Conservation (phyloP, 2,888 invertebrate species). For the Amaurobius ferox region DNA sequence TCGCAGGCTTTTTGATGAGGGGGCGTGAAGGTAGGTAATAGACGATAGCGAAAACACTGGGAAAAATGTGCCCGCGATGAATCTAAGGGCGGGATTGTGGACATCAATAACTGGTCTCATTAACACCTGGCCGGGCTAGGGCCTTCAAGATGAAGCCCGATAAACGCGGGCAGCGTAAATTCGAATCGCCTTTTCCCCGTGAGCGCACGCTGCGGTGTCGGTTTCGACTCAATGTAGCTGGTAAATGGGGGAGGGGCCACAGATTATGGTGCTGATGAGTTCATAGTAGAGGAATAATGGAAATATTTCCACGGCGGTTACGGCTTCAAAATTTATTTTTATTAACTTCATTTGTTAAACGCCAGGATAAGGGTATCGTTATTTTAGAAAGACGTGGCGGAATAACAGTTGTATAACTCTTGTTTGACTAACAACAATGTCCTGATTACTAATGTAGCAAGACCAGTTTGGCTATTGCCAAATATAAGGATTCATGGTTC, state of each 20-base stretch:
- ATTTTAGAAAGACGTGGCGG: too few species aligned
- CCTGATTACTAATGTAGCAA: too few species aligned
- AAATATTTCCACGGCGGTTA: not conserved
- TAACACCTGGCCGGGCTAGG: constrained; percentile 58
- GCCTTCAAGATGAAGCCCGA: not conserved
- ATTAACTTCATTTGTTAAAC: not conserved
- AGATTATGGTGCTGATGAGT: constrained; percentile 61
- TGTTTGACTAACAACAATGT: too few species aligned
- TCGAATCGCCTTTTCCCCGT: constrained; percentile 1
- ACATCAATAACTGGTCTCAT: constrained; percentile 69
- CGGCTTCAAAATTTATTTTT: not conserved
- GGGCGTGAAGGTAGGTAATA: constrained; percentile 43
- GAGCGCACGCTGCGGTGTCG: constrained; percentile 33
- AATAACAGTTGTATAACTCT: too few species aligned
- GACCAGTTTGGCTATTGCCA: too few species aligned
- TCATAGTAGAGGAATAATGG: constrained; percentile 32
- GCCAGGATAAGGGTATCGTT: not conserved
- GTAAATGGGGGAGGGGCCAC: constrained; percentile 58
- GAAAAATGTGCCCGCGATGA: constrained; percentile 47
- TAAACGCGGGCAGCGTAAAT: not conserved
- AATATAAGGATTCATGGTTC: too few species aligned
- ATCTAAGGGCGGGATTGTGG: constrained; percentile 59
- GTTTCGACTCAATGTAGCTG: constrained; percentile 54
- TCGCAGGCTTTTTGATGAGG: constrained; percentile 66
- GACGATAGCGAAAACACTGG: constrained; percentile 10